These are phyloP conservation scores for Meda fulgida DNA, from an alignment of 2,797 vertebrate species.

Conservation along the genomic window DNA sequence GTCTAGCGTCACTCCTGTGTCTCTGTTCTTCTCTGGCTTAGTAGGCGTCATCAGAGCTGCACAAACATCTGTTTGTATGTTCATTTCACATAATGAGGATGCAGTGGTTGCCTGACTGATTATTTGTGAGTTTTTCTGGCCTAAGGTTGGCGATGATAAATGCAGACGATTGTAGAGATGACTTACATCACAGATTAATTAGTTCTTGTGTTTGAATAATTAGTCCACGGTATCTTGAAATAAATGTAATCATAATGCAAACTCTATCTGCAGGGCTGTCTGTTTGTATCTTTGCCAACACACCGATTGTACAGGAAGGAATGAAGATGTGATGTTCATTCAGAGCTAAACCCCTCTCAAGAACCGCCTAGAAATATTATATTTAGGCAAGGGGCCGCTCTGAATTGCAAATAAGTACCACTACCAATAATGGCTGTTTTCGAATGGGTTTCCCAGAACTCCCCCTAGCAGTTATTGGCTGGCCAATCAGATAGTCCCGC, in stretches of 20 bases:
- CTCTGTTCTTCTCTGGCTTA: background rate
- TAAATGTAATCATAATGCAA: conserved; percentile 19
- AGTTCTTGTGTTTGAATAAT: conserved; percentile 47
- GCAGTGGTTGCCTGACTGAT: conserved; percentile 19
- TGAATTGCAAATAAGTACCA: background rate
- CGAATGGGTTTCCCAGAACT: background rate
- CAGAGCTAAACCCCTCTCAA: background rate
- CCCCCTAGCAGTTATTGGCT: background rate
- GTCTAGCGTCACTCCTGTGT: background rate
- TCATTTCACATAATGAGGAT: conserved; percentile 29
- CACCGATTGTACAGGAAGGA: background rate
- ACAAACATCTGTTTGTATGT: conserved; percentile 26
- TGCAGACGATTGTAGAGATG: conserved; percentile 28
- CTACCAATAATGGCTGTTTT: background rate
- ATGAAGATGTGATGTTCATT: background rate
- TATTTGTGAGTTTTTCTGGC: conserved; percentile 38
- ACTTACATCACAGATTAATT: conserved; percentile 45
- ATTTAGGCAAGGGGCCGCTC: background rate
- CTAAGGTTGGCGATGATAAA: conserved; percentile 36
- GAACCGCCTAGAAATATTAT: background rate
- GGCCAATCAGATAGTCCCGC: background rate
- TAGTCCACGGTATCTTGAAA: conserved; percentile 28
- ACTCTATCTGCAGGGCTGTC: background rate
- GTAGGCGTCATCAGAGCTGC: conserved; percentile 11
- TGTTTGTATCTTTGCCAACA: conserved; percentile 17